Evolutionary conservation across 2,113 vertebrate species (phyloP).

Genomic region (Petaurus breviceps): DNA sequence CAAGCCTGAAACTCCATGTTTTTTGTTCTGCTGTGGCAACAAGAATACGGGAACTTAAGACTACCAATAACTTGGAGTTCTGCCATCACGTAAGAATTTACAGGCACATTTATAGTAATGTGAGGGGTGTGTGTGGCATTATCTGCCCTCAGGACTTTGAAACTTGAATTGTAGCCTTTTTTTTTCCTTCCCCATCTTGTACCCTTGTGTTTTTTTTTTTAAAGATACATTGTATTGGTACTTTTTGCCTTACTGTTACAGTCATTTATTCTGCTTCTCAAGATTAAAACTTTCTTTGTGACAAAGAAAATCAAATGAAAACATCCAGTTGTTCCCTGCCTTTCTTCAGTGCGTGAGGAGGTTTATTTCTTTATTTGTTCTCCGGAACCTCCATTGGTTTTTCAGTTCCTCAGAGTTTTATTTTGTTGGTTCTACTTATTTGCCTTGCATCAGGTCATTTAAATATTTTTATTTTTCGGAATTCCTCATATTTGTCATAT

Average conservation of each 20-base stretch:
- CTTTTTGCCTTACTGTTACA: neutral
- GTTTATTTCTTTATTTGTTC: neutral
- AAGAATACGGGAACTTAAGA: slow-evolving; percentile 61
- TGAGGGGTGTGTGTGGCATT: slow-evolving; percentile 27
- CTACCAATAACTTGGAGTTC: slow-evolving; percentile 79
- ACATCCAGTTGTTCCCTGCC: neutral
- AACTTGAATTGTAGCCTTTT: neutral
- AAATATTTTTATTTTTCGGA: neutral
- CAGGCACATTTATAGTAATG: slow-evolving; percentile 32
- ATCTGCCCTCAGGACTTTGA: neutral
- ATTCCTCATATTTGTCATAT: neutral
- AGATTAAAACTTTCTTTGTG: neutral
- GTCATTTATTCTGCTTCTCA: neutral
- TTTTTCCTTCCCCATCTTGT: neutral
- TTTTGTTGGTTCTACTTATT: neutral
- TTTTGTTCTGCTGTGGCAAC: slow-evolving; percentile 83
- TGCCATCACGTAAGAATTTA: slow-evolving; percentile 74
- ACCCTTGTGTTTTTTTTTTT: neutral
- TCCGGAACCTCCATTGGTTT: neutral
- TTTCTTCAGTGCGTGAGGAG: neutral
- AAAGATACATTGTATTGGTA: neutral
- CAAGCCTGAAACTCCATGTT: slow-evolving; percentile 46
- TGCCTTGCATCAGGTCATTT: neutral
- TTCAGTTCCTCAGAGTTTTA: neutral
- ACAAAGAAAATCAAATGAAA: neutral